Evolutionary conservation across 2,888 invertebrate species (phyloP), one percentile per base, ranked within the genome.

Genomic region (Harpalus rufipes): DNA sequence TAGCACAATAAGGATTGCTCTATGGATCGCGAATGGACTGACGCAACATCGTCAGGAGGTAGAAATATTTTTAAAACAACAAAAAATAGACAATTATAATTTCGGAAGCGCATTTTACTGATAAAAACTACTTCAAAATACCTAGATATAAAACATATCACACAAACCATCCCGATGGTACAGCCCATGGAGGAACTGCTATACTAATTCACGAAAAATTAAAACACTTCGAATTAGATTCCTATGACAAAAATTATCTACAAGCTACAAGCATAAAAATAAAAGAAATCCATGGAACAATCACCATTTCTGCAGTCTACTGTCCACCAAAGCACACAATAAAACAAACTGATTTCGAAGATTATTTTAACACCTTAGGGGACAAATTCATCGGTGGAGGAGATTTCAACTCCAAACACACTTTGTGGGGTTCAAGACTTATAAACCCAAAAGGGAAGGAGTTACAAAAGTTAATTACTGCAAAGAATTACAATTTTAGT

Each of bases 101-200:
- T 32, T 32, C 32, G 1, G 6, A 32, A 32, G 5, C 32, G 6
- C 32, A 32, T 32, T 32, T 32, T 32, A 32, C 32, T 8, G 65
- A 68, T 21, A 86, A 63, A 80, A 86, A 79, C 25, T 84, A 84
- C 58, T 81, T 86, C 32, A 81, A 81, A 68, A 84, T 86, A 14
- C 63, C 81, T 7, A 85, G 84, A 32, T 85, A 84, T 44, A 85
- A 21, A 78, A 79, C 59, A 12, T 59, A 12, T 25, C 14, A 61
- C 21, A 86, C 84, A 56, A 83, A 84, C 39, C 86, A 86, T 18
- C 85, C 86, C 61, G 84, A 81, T 63, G 83, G 65, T 16, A 85
- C 84, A 4, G 81, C 78, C 10, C 81, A 78, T 44, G 85, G 86
- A 32, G 81, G 84, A 12, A 80, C 86, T 2, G 84, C 82, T n/a